These are phyloP conservation scores for Colius striatus DNA, from an alignment of 2,113 vertebrate genomes.

Conservation along the genomic window DNA sequence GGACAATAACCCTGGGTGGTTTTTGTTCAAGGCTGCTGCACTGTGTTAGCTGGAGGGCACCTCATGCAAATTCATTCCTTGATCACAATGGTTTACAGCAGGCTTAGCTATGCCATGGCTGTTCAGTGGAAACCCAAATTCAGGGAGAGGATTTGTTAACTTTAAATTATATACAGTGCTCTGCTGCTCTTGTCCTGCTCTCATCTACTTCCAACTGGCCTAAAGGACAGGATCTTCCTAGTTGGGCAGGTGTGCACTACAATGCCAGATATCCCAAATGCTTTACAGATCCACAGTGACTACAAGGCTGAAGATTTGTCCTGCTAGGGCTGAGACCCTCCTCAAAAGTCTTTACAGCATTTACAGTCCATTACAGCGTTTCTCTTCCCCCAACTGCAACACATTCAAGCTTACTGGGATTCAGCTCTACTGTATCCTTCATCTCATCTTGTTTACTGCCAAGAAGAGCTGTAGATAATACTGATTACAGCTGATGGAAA, in stretches of 20 bases:
- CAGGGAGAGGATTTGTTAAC: background rate
- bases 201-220: background rate
- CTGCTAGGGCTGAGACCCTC: background rate
- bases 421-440: background rate
- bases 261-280: background rate
- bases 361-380: background rate
- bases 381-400: background rate
- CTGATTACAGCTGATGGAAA: background rate
- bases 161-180: too few relatives aligned
- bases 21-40: background rate
- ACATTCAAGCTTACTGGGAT: fast-evolving
- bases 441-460: background rate
- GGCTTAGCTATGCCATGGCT: background rate
- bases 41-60: background rate
- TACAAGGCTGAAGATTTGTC: background rate
- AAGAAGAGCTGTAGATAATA: background rate
- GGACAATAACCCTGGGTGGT: background rate
- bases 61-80: background rate
- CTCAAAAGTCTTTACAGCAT: too few relatives aligned
- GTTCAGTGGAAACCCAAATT: background rate
- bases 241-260: fast-evolving
- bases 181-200: background rate
- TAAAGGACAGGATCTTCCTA: background rate
- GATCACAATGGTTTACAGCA: background rate
- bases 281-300: fast-evolving